phyloP scores from a whole-genome alignment of 2,113 vertebrate species.

The Pseudopipra pipra region DNA sequence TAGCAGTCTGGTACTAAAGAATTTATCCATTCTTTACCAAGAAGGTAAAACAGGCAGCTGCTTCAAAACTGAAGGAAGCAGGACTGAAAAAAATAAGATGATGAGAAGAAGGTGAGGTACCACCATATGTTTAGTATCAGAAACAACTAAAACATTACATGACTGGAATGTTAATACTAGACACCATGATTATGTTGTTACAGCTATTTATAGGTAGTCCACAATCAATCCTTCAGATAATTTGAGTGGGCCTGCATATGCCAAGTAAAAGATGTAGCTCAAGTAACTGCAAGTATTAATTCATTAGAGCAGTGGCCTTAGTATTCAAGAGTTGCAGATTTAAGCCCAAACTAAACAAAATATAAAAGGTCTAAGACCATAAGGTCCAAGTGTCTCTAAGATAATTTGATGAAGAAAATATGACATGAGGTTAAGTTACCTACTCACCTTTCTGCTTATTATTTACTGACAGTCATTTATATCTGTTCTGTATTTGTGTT shows the following conservation, averaged over 20 bases:
- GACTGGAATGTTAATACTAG: neutral
- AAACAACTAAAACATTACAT: neutral
- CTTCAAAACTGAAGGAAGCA: neutral
- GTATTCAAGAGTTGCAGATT: neutral
- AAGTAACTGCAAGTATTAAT: neutral
- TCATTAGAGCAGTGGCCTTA: neutral
- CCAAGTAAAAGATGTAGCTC: neutral
- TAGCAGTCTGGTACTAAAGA: neutral
- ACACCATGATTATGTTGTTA: neutral
- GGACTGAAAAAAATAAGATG: neutral
- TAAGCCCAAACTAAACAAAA: neutral
- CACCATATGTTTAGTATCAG: neutral
- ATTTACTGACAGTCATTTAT: neutral
- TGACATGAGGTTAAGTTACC: neutral
- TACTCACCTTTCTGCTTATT: neutral
- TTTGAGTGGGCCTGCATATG: neutral
- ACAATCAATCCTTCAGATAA: neutral
- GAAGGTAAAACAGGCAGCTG: neutral
- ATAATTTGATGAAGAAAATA: neutral
- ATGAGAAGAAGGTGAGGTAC: neutral
- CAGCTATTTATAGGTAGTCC: neutral
- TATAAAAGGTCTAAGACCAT: neutral
- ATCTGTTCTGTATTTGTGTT: neutral
- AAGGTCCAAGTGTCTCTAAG: neutral
- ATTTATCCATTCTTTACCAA: neutral